Conservation (phyloP, 2,888 invertebrate genomes). For the Epistrophe grossulariae region DNA sequence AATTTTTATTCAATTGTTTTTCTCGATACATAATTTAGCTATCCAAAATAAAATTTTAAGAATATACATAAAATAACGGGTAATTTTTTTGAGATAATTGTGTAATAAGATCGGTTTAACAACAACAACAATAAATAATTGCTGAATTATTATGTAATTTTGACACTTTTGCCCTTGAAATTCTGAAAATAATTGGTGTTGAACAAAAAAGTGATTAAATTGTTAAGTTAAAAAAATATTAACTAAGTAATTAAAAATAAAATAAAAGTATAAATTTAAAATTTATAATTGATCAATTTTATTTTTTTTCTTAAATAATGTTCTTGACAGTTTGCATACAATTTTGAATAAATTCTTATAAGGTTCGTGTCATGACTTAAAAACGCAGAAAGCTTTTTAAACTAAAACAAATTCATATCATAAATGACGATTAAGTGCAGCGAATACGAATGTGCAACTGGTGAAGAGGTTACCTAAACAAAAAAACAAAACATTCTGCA, state of each 20-base stretch:
- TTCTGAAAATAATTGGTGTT: not conserved
- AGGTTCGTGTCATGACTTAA: slow-evolving; percentile 53
- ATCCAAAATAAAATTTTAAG: not conserved
- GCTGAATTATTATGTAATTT: slow-evolving; percentile 42
- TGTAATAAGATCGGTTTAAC: slow-evolving; percentile 13
- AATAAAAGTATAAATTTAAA: no score
- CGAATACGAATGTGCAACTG: slow-evolving; percentile 73
- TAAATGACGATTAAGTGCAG: slow-evolving; percentile 75
- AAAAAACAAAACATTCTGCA: not conserved
- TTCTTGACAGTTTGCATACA: slow-evolving; percentile 4
- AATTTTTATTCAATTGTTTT: not conserved
- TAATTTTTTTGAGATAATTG: not conserved
- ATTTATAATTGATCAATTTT: not conserved
- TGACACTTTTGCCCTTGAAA: slow-evolving; percentile 56
- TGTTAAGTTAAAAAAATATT: not conserved
- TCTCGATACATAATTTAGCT: not conserved
- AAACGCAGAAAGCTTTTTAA: not conserved
- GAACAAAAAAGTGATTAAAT: not conserved
- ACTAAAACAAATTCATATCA: slow-evolving; percentile 26
- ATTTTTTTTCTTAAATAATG: slow-evolving; percentile 20
- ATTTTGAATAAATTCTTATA: slow-evolving; percentile 20
- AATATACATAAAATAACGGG: not conserved
- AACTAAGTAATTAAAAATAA: no score
- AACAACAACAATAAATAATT: not conserved
- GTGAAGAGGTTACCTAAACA: slow-evolving; percentile 69